These are phyloP conservation scores for Archivesica marissinica DNA, from an alignment of 1,140 invertebrate genomes.

Conservation along the genomic window DNA sequence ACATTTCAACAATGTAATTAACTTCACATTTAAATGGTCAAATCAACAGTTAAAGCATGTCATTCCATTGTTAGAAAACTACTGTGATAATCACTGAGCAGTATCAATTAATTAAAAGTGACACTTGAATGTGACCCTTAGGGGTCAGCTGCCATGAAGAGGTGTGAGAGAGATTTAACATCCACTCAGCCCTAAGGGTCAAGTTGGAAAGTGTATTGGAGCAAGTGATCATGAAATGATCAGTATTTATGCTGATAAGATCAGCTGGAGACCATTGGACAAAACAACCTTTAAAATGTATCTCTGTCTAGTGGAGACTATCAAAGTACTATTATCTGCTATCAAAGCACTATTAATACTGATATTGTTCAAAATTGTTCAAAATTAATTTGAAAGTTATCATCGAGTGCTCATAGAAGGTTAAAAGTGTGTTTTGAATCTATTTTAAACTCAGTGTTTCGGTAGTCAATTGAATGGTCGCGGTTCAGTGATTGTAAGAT, in stretches of 20 bases:
- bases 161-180: constrained; percentile 44
- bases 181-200: background rate
- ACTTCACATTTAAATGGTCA: constrained; percentile 2
- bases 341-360: too few relatives aligned
- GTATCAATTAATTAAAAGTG: constrained; percentile 52
- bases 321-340: too few relatives aligned
- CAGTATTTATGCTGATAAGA: constrained; percentile 27
- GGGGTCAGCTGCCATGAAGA: constrained; percentile 28
- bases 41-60: background rate
- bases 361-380: background rate
- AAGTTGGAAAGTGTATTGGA: constrained; percentile 21
- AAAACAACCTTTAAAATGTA: constrained; percentile 32
- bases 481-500: background rate
- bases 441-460: constrained; percentile 5
- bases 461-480: constrained; percentile 7
- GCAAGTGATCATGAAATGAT: constrained; percentile 20
- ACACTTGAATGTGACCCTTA: constrained; percentile 35
- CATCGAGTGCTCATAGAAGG: background rate
- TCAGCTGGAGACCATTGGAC: background rate
- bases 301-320: background rate
- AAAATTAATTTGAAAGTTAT: constrained; percentile 36
- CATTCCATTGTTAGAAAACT: background rate
- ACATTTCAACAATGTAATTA: background rate
- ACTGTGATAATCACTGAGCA: constrained; percentile 29
- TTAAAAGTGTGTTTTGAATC: background rate